Conservation (phyloP, 35 echinoderm and acorn worm species). For the Amphiura filiformis region DNA sequence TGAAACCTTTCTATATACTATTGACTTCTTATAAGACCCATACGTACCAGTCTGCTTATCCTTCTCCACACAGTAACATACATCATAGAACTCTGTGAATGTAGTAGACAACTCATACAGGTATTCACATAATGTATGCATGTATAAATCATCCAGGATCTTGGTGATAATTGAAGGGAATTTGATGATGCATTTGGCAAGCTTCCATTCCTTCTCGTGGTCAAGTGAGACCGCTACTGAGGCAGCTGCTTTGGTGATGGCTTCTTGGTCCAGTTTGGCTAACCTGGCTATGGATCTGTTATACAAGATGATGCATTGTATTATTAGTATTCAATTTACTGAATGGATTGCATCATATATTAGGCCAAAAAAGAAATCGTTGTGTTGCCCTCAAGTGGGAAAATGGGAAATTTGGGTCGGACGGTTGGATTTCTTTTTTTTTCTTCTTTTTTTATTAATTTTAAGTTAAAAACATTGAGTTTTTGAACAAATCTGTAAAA, state of each 20-base stretch:
- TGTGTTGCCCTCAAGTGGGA: too few species aligned
- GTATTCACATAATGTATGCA: conserved; percentile 93
- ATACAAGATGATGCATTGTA: background rate
- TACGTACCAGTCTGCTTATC: background rate
- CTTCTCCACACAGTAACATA: conserved; percentile 92
- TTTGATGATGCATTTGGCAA: conserved; percentile 75
- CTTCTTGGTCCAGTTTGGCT: conserved; percentile 61
- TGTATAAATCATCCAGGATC: conserved; percentile 74
- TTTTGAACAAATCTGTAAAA: too few species aligned
- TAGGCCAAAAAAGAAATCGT: too few species aligned
- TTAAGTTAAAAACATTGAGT: too few species aligned
- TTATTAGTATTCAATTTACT: too few species aligned
- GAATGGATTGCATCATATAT: too few species aligned
- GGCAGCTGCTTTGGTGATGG: conserved; percentile 47
- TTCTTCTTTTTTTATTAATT: too few species aligned
- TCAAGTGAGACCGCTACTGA: conserved; percentile 50
- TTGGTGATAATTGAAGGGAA: conserved; percentile 74
- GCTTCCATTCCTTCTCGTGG: conserved; percentile 97
- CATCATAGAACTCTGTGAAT: conserved; percentile 98
- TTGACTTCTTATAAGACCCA: too few species aligned
- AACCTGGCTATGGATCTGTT: conserved; percentile 86
- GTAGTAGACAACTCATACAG: conserved; percentile 91
- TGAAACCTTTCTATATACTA: too few species aligned
- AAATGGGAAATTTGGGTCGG: too few species aligned
- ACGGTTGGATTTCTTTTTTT: too few species aligned